These are phyloP conservation scores for Panthera tigris DNA, from an alignment of 2,113 vertebrate genomes.

Conservation along the genomic window DNA sequence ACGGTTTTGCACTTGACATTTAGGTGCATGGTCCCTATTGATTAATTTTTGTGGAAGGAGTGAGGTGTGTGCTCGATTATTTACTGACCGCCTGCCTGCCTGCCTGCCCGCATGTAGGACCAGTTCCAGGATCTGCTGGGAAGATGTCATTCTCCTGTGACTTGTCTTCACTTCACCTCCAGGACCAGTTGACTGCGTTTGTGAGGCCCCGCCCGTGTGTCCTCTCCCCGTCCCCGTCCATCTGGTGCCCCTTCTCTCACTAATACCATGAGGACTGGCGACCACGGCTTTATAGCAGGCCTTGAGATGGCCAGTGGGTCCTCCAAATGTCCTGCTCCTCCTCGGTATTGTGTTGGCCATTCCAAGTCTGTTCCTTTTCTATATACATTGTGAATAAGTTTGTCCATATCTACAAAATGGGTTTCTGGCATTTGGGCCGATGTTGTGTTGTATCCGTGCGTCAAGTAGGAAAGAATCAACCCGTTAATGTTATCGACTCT, in stretches of 20 bases:
- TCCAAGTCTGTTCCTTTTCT: not conserved
- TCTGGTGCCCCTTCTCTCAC: accelerated
- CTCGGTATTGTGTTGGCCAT: accelerated
- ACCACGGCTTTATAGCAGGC: accelerated
- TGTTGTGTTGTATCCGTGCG: not conserved
- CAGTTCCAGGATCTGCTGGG: not conserved
- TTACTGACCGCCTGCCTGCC: not conserved
- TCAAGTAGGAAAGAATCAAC: not conserved
- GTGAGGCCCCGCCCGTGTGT: not conserved
- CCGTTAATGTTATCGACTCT: no score
- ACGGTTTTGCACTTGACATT: accelerated
- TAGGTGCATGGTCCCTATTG: accelerated
- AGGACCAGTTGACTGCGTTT: accelerated
- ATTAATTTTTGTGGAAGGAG: not conserved
- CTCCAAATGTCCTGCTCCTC: accelerated
- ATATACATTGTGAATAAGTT: not conserved
- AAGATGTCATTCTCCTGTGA: not conserved
- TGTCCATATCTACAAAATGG: no score
- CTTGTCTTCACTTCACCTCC: no score
- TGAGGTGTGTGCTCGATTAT: not conserved
- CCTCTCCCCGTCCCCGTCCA: accelerated
- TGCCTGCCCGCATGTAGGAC: not conserved
- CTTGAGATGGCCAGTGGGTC: accelerated
- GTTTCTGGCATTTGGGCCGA: not conserved
- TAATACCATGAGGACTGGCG: accelerated